A percentile compares a stretch with the other conserved stretches of the same genome.
phyloP scores from a whole-genome alignment of 2,797 vertebrate genomes.

The Benthosema pterotum region DNA sequence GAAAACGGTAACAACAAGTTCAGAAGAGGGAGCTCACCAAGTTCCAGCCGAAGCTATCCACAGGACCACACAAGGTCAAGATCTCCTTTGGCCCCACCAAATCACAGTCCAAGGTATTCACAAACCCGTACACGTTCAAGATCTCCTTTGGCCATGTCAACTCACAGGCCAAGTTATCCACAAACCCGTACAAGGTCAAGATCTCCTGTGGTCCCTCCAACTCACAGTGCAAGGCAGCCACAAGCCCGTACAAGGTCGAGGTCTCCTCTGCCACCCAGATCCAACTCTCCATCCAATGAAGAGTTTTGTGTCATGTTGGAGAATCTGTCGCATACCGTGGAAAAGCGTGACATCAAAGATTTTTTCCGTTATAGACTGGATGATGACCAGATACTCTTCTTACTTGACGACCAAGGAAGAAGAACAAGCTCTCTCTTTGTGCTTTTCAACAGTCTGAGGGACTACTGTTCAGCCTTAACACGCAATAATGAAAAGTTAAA shows the following conservation, averaged over 20 bases:
- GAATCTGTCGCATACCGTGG: conserved; percentile 83
- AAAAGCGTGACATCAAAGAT: conserved; percentile 85
- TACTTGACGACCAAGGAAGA: conserved; percentile 77
- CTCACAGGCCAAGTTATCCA: conserved; percentile 68
- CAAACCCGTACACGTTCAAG: too few species aligned
- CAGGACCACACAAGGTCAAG: conserved; percentile 63
- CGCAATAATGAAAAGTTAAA: conserved; percentile 83
- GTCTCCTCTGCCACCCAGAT: conserved; percentile 47
- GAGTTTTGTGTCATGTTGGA: conserved; percentile 91
- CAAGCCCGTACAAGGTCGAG: too few species aligned
- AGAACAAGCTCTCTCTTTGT: conserved; percentile 88
- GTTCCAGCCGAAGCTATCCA: conserved; percentile 68
- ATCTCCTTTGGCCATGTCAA: conserved; percentile 46
- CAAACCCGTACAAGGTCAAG: conserved; percentile 63
- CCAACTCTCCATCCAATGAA: conserved; percentile 70
- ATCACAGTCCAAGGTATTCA: too few species aligned
- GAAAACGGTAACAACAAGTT: conserved; percentile 29
- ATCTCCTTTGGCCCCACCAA: conserved; percentile 59
- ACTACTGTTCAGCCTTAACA: conserved; percentile 86
- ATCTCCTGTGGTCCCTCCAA: conserved; percentile 61
- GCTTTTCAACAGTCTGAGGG: conserved; percentile 84
- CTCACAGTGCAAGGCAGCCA: too few species aligned
- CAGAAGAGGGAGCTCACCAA: conserved; percentile 75
- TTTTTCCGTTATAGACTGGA: conserved; percentile 84
- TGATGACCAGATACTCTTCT: conserved; percentile 88